phyloP scores from a whole-genome alignment of 2,888 invertebrate genomes.

The Tinea semifulvella region DNA sequence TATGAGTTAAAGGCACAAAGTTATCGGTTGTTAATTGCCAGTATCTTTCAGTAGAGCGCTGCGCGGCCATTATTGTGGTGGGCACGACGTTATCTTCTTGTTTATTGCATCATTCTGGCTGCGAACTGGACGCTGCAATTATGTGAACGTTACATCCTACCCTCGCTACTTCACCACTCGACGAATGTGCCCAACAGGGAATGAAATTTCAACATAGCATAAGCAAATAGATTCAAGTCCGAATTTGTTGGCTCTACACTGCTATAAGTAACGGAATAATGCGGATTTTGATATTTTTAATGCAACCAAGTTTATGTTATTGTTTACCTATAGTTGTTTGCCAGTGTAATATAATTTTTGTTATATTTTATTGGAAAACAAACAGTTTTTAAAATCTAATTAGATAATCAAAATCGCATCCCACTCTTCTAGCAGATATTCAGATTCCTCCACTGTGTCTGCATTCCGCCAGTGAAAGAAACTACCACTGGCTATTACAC shows the following conservation, averaged over 20 bases:
- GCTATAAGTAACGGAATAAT: conserved; percentile 1
- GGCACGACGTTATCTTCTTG: conserved; percentile 13
- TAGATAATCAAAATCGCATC: too few relatives aligned
- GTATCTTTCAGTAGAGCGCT: conserved; percentile 11
- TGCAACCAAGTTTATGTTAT: too few relatives aligned
- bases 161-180: conserved; percentile 8
- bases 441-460: too few relatives aligned
- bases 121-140: conserved; percentile 13
- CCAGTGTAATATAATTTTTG: too few relatives aligned
- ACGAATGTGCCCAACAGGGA: conserved; percentile 6
- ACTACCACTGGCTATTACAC: too few relatives aligned
- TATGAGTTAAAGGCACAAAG: conserved; percentile 1
- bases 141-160: conserved; percentile 11
- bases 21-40: conserved; percentile 11
- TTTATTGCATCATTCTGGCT: conserved; percentile 14
- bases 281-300: too few relatives aligned
- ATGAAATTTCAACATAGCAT: conserved; percentile 10
- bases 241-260: background rate
- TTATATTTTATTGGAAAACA: too few relatives aligned
- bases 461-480: too few relatives aligned
- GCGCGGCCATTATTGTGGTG: conserved; percentile 9
- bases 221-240: background rate
- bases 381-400: too few relatives aligned
- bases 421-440: too few relatives aligned
- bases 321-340: too few relatives aligned